These are phyloP conservation scores for Steinernema khuongi DNA, from an alignment of 1,140 invertebrate genomes.

Conservation along the genomic window DNA sequence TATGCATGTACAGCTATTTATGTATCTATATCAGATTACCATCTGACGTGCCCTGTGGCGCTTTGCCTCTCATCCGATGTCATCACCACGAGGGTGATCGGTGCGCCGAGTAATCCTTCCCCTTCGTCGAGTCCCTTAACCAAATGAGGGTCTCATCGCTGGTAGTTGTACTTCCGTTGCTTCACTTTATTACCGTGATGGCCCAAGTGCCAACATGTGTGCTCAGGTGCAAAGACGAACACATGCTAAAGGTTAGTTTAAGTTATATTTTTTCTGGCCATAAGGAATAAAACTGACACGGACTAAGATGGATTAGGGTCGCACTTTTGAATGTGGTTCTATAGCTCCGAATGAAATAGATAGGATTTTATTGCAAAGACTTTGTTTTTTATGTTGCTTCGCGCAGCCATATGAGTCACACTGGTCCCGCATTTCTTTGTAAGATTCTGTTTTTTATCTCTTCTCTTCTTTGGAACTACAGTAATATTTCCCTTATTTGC, in stretches of 20 bases:
- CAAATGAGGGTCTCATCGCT: background rate
- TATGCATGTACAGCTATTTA: slow-evolving; percentile 11
- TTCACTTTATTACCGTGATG: background rate
- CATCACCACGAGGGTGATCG: background rate
- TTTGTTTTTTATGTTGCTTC: too few species aligned
- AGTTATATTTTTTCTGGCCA: background rate
- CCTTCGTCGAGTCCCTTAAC: background rate
- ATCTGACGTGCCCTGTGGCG: slow-evolving; percentile 8
- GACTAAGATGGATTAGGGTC: background rate
- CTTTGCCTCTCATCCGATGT: background rate
- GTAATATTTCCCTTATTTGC: too few species aligned
- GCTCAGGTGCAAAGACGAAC: background rate
- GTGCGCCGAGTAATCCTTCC: background rate
- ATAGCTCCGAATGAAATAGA: too few species aligned
- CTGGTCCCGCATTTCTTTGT: too few species aligned
- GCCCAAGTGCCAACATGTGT: background rate
- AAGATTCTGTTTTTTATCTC: too few species aligned
- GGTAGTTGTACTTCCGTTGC: background rate
- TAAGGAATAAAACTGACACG: background rate
- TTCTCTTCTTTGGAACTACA: too few species aligned
- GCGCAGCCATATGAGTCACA: too few species aligned
- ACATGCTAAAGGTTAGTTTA: background rate
- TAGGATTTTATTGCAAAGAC: too few species aligned
- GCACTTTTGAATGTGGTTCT: too few species aligned
- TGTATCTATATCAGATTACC: slow-evolving; percentile 14